Base-by-base conservation (phyloP, 2,797 vertebrate genomes). In the Crenuchus spilurus region DNA sequence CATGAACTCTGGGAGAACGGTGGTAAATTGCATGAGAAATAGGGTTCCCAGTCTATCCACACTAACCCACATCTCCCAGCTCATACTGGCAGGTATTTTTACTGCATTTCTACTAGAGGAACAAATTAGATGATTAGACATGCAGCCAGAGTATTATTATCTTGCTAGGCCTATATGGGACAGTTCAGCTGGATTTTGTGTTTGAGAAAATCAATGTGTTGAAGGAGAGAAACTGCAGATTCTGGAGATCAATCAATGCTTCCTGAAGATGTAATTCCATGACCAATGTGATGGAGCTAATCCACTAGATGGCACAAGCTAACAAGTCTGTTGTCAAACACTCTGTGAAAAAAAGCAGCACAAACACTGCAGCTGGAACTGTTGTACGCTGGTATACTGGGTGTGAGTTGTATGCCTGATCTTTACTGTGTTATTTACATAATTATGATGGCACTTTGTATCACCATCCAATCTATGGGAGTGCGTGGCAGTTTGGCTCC, bases 291-390 rank as follows among this genome's bases (percentile, higher is more conserved):
- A 71, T 42, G 26, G 30, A 64, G 71, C 42, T 80, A 81, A 77
- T 76, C 81, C 82, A 77, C 83, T 75, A 86, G 83, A 71, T 85
- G 84, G 82, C 70, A 86, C 46, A 80, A 80, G 60, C 65, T 72
- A 79, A 83, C 63, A 77, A 74, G 52, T 64, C 73, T 82, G 65
- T 76, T 77, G 37, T 22, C 63, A 78, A 68, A 61, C 72, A 49
- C 35, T 9, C 11, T n/a, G 6, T 61, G 16, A 37, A 37, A 39
- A 67, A 60, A 66, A 11, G 49, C 60, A 35, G 37, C 16, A 66
- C 16, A 52, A 68, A 41, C 58, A 5, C 49, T 54, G 35, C 9
- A 26, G 51, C 44, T 35, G 24, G 41, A 70, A 46, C 8, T 35
- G 41, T 20, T 24, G 18, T 11, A 48, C 46, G 44, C 61, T n/a